phyloP scores from a whole-genome alignment of 2,888 invertebrate species.

The Drosophila rellima region DNA sequence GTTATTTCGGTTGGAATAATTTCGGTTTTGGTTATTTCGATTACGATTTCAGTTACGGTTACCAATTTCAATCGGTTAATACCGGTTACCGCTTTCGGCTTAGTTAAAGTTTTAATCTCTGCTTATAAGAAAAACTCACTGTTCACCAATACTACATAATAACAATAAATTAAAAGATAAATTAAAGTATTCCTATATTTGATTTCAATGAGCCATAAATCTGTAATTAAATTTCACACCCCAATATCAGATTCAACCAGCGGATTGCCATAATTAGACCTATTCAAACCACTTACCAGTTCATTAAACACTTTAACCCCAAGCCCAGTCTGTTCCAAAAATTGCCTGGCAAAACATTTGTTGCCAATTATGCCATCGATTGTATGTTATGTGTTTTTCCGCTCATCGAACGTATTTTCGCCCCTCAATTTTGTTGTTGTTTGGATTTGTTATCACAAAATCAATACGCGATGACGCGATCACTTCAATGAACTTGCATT shows the following conservation, averaged over 20 bases:
- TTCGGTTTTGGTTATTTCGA: no score
- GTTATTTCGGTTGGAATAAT: no score
- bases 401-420: conserved; percentile 20
- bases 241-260: neutral
- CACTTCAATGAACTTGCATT: conserved; percentile 28
- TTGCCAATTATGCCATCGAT: conserved; percentile 69
- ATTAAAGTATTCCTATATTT: neutral
- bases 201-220: neutral
- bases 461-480: conserved; percentile 74
- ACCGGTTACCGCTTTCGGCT: no score
- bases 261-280: conserved; percentile 13
- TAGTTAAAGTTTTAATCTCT: no score
- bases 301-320: conserved; percentile 15
- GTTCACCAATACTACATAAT: neutral
- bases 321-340: conserved; percentile 27
- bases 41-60: no score
- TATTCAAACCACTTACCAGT: conserved; percentile 18
- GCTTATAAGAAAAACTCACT: neutral
- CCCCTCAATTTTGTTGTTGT: neutral
- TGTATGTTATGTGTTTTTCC: conserved; percentile 48
- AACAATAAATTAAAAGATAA: neutral
- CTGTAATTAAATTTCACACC: neutral
- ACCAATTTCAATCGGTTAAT: no score
- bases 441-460: conserved; percentile 65
- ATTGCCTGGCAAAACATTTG: conserved; percentile 59